Percentiles rank a stretch among this genome's conserved stretches.
Conservation (phyloP, 1,140 invertebrate genomes). For the Heliconius hewitsoni region DNA sequence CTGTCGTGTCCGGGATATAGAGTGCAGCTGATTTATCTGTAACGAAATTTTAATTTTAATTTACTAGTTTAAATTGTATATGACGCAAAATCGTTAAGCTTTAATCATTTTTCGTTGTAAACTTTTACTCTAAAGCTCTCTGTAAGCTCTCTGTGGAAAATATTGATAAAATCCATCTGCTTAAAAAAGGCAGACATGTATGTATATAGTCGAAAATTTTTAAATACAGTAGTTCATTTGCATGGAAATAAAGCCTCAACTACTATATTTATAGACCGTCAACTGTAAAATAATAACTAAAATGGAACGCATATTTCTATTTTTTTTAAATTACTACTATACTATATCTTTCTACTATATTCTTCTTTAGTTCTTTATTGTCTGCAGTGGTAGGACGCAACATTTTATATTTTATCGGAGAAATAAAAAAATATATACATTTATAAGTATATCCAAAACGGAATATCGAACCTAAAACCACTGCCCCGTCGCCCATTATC, state of each 20-base stretch:
- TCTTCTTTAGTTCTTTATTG: too few relatives aligned
- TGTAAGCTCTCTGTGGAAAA: not conserved
- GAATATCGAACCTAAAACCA: not conserved
- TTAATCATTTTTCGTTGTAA: not conserved
- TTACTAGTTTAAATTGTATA: not conserved
- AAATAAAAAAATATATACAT: not conserved
- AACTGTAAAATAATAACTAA: too few relatives aligned
- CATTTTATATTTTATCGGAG: fast-evolving
- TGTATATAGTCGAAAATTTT: too few relatives aligned
- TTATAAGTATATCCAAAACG: not conserved
- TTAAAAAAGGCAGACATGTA: not conserved
- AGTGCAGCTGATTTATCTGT: not conserved
- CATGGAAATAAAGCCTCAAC: too few relatives aligned
- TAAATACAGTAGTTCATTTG: too few relatives aligned
- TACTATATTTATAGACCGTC: too few relatives aligned
- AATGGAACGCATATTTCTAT: too few relatives aligned
- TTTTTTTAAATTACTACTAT: too few relatives aligned
- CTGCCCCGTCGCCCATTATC: not conserved
- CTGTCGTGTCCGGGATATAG: too few relatives aligned
- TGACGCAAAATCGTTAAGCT: not conserved
- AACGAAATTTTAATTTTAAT: too few relatives aligned
- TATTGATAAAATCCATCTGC: not conserved
- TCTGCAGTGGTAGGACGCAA: too few relatives aligned
- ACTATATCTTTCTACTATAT: too few relatives aligned
- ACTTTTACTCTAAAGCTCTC: not conserved